These are phyloP conservation scores for Agrochola macilenta DNA, from an alignment of 2,888 invertebrate species.

Conservation along the genomic window DNA sequence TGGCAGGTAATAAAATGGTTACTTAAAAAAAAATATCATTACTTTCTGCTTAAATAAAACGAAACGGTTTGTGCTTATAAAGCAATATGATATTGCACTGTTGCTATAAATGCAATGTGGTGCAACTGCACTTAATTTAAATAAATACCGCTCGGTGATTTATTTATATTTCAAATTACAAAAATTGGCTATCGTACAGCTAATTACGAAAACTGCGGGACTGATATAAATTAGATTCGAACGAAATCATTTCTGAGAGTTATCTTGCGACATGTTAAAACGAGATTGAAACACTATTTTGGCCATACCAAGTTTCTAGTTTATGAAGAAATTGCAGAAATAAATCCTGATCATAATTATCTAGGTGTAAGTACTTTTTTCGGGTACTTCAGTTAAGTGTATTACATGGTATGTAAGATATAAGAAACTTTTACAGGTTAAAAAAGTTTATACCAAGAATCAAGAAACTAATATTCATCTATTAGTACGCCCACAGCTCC, in stretches of 20 bases:
- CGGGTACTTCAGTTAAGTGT: too few relatives aligned
- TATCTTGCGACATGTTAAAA: conserved; percentile 30
- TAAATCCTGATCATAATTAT: not conserved
- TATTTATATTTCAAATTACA: conserved; percentile 54
- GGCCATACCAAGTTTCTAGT: not conserved
- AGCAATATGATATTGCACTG: not conserved
- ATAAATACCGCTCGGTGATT: conserved; percentile 32
- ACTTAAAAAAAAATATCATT: not conserved
- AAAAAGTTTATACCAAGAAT: not conserved
- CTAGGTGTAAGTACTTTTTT: not conserved
- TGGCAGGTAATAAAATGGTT: not conserved
- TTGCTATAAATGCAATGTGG: conserved; percentile 19
- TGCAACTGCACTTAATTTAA: conserved; percentile 45
- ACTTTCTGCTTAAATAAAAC: not conserved
- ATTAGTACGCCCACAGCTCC: conserved; percentile 7
- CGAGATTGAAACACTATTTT: conserved; percentile 9
- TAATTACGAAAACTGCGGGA: conserved; percentile 41
- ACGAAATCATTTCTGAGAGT: conserved; percentile 31
- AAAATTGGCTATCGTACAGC: conserved; percentile 29
- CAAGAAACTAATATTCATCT: conserved; percentile 41
- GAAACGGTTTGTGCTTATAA: not conserved
- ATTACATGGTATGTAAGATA: not conserved
- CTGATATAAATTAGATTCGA: conserved; percentile 52
- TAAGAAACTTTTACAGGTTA: not conserved
- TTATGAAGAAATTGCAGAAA: not conserved